A percentile compares a stretch with the other conserved stretches of the same genome.
phyloP scores from a whole-genome alignment of 2,888 invertebrate species.

The Neria commutata region DNA sequence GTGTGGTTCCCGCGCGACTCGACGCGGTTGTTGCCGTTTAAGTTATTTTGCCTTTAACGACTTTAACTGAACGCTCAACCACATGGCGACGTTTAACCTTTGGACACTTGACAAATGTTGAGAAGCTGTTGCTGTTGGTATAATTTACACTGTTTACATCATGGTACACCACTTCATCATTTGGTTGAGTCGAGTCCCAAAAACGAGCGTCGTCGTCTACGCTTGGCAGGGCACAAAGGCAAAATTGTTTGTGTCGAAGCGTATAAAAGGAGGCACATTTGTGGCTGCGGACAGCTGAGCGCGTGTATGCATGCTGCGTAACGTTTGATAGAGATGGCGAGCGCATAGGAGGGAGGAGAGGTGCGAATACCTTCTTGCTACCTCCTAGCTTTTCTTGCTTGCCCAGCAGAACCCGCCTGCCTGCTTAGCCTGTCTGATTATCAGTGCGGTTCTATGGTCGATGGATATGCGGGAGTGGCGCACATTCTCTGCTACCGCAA shows the following conservation, averaged over 20 bases:
- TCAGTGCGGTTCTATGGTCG: slow-evolving; percentile 16
- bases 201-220: slow-evolving; percentile 33
- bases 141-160: slow-evolving; percentile 7
- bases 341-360: too few species aligned
- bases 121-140: slow-evolving; percentile 29
- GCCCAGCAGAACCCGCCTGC: too few species aligned
- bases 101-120: slow-evolving; percentile 33
- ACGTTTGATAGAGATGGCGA: too few species aligned
- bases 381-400: too few species aligned
- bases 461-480: slow-evolving; percentile 17
- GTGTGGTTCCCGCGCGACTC: neutral
- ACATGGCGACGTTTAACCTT: slow-evolving; percentile 11
- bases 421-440: too few species aligned
- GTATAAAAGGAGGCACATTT: slow-evolving; percentile 39
- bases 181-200: slow-evolving; percentile 32
- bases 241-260: slow-evolving; percentile 1
- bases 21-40: neutral
- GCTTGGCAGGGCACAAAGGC: slow-evolving; percentile 26
- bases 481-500: neutral
- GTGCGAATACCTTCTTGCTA: too few species aligned
- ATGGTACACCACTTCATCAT: slow-evolving; percentile 34
- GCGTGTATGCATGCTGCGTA: slow-evolving; percentile 42
- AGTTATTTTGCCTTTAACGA: slow-evolving; percentile 19
- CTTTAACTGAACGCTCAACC: neutral
- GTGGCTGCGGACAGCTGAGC: slow-evolving; percentile 25